Evolutionary conservation across 2,113 vertebrate species (phyloP).

Genomic region (Petromus typicus): DNA sequence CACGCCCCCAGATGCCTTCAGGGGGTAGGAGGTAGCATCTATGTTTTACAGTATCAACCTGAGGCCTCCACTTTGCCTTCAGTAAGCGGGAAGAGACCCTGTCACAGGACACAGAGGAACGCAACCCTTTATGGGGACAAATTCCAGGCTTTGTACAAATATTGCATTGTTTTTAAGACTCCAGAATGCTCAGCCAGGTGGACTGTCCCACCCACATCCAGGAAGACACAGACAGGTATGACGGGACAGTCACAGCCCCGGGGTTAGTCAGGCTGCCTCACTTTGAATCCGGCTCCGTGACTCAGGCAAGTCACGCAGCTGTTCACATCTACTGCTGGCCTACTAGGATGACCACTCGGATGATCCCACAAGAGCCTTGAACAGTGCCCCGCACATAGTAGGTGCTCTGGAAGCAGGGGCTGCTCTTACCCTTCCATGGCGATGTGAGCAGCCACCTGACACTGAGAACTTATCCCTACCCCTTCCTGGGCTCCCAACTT

Average conservation of each 20-base stretch:
- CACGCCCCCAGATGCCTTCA: background rate
- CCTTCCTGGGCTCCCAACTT: background rate
- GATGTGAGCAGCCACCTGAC: background rate
- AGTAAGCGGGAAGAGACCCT: background rate
- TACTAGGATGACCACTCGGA: background rate
- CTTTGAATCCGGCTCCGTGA: background rate
- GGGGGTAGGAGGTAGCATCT: background rate
- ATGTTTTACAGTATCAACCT: background rate
- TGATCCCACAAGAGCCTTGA: background rate
- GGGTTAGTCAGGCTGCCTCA: background rate
- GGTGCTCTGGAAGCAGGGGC: background rate
- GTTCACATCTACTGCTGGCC: background rate
- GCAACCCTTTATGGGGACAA: background rate
- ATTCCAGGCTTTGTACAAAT: background rate
- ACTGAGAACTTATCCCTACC: accelerated
- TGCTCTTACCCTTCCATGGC: background rate
- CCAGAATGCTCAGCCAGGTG: background rate
- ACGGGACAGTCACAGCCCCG: background rate
- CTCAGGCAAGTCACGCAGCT: background rate
- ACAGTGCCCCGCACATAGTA: accelerated
- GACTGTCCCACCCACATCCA: accelerated
- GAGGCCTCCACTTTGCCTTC: background rate
- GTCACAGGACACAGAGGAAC: background rate
- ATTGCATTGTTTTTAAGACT: background rate
- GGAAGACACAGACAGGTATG: accelerated